Conservation (phyloP, 2,113 vertebrate genomes). For the Atrichornis clamosus region DNA sequence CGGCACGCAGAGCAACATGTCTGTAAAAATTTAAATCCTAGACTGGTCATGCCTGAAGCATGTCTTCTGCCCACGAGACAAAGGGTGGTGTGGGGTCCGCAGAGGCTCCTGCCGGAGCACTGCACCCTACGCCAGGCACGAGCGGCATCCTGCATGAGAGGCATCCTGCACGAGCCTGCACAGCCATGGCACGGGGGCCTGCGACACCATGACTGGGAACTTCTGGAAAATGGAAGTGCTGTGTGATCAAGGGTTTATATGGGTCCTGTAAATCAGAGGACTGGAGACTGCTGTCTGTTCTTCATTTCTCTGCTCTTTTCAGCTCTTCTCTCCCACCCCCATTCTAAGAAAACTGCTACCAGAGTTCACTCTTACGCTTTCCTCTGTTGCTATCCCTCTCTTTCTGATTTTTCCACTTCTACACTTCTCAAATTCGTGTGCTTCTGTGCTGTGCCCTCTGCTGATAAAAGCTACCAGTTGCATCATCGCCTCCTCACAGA, state of each 20-base stretch:
- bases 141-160: neutral
- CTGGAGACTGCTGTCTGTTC: neutral
- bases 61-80: neutral
- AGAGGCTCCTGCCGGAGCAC: rapidly evolving
- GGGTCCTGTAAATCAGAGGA: neutral
- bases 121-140: rapidly evolving
- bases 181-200: rapidly evolving
- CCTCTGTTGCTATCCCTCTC: neutral
- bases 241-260: neutral
- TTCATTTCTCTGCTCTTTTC: neutral
- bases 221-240: neutral
- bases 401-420: neutral
- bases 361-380: neutral
- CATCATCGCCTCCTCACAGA: neutral
- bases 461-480: neutral
- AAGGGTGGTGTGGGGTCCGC: neutral
- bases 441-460: rapidly evolving
- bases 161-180: neutral
- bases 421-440: neutral
- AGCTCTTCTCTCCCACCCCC: neutral
- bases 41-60: neutral
- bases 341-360: neutral
- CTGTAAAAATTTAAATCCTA: neutral
- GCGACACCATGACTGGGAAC: neutral
- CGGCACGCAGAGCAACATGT: neutral